Evolutionary conservation across 1,140 invertebrate genomes (phyloP).

Genomic region (Bombyx mandarina): DNA sequence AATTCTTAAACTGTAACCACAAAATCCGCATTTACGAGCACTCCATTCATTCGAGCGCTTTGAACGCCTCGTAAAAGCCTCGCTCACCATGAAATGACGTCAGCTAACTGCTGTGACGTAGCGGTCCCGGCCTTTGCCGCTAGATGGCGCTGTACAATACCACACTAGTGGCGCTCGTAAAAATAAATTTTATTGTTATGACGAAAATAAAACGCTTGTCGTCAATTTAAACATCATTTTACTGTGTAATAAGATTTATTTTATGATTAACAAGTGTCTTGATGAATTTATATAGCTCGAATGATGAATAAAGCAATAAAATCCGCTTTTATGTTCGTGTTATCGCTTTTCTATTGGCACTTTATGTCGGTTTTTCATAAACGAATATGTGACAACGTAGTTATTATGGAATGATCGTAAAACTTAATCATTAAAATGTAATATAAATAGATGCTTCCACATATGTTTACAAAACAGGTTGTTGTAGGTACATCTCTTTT

Average conservation of each 20-base stretch:
- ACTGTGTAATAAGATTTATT: constrained; percentile 70
- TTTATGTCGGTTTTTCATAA: constrained; percentile 44
- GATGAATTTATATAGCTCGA: constrained; percentile 64
- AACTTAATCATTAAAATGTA: constrained; percentile 30
- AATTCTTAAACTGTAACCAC: neutral
- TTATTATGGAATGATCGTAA: constrained; percentile 30
- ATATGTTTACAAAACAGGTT: constrained; percentile 7
- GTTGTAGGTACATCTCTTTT: constrained; percentile 9
- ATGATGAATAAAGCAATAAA: constrained; percentile 69
- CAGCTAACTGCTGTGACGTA: constrained; percentile 22
- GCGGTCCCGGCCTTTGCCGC: constrained; percentile 23
- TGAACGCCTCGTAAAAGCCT: constrained; percentile 40
- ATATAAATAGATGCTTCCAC: constrained; percentile 11
- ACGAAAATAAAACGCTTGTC: constrained; percentile 70
- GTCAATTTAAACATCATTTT: constrained; percentile 70
- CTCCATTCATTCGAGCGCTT: constrained; percentile 42
- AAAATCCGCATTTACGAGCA: constrained; percentile 34
- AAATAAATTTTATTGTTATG: constrained; percentile 72
- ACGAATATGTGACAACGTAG: constrained; percentile 20
- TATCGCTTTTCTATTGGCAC: constrained; percentile 57
- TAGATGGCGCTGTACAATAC: constrained; percentile 48
- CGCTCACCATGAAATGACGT: constrained; percentile 37
- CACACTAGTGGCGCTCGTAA: constrained; percentile 45
- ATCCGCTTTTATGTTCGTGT: constrained; percentile 52
- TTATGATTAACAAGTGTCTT: constrained; percentile 69